These are phyloP conservation scores for Onychomys arenicola DNA, from an alignment of 2,797 vertebrate species.

Conservation along the genomic window DNA sequence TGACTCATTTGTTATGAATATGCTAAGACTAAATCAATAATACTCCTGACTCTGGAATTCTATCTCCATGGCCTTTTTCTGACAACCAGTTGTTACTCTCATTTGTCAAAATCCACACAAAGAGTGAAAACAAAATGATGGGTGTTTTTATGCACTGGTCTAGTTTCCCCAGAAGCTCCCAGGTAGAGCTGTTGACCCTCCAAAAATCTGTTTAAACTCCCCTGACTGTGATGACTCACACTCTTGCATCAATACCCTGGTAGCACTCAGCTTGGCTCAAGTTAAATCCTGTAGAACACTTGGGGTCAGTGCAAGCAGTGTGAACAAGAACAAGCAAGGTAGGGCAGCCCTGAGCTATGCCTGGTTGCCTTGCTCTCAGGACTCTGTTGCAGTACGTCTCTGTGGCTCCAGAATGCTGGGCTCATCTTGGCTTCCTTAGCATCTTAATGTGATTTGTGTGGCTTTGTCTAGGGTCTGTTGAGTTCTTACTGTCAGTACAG, in stretches of 20 bases:
- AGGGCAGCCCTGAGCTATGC: neutral
- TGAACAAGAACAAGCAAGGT: neutral
- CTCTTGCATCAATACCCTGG: neutral
- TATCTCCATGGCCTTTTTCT: slow-evolving; percentile 85
- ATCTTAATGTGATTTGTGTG: neutral
- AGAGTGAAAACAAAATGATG: neutral
- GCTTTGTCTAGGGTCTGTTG: neutral
- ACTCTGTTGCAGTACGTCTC: neutral
- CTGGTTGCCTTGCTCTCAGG: neutral
- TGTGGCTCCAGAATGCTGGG: neutral
- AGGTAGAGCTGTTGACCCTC: neutral
- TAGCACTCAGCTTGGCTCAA: neutral
- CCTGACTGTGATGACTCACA: neutral
- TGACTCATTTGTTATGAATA: slow-evolving; percentile 44
- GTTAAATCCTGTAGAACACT: neutral
- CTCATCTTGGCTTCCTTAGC: neutral
- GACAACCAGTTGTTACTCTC: slow-evolving; percentile 38
- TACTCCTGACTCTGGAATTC: slow-evolving; percentile 20
- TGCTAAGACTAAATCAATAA: slow-evolving; percentile 61
- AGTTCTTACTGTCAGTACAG: neutral
- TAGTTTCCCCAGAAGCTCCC: neutral
- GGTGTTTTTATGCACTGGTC: neutral
- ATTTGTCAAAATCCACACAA: slow-evolving; percentile 35
- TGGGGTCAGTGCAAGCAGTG: neutral
- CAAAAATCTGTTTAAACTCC: neutral